A percentile compares a stretch with the other conserved stretches of the same genome.
Evolutionary conservation across 92 coral and sea anemone species (phyloP).

Genomic region (Epizoanthus stellaris): DNA sequence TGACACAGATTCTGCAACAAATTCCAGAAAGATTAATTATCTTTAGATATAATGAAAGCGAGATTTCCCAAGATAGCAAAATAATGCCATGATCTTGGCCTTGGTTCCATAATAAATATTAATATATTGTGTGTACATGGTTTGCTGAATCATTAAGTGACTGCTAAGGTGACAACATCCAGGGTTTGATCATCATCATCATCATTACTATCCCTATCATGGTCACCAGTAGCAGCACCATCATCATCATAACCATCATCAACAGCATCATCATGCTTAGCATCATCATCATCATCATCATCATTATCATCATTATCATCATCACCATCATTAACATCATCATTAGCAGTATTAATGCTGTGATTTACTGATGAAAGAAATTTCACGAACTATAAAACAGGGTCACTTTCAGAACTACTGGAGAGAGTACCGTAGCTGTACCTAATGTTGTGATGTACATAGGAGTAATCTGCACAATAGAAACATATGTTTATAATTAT

Average conservation of each 20-base stretch:
- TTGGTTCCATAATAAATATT: too few relatives aligned
- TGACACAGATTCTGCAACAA: conserved; percentile 83
- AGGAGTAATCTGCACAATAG: too few relatives aligned
- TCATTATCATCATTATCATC: neutral
- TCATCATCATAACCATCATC: neutral
- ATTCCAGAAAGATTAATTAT: neutral
- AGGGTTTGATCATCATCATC: neutral
- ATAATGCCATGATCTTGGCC: too few relatives aligned
- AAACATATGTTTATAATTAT: neutral
- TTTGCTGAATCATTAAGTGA: too few relatives aligned
- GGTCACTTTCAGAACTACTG: too few relatives aligned
- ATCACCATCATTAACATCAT: neutral
- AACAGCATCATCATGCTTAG: neutral
- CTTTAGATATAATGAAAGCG: too few relatives aligned
- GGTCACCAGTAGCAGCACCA: neutral
- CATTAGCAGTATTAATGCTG: neutral
- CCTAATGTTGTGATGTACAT: too few relatives aligned
- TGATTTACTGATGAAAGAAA: neutral
- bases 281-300: neutral
- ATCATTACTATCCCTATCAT: neutral
- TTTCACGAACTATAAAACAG: neutral
- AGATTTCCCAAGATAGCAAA: too few relatives aligned
- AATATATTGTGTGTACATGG: too few relatives aligned
- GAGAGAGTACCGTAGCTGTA: too few relatives aligned
- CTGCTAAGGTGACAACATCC: too few relatives aligned